These are phyloP conservation scores for Mormyrus hasselquistii DNA, from an alignment of 2,797 vertebrate genomes.

Conservation along the genomic window DNA sequence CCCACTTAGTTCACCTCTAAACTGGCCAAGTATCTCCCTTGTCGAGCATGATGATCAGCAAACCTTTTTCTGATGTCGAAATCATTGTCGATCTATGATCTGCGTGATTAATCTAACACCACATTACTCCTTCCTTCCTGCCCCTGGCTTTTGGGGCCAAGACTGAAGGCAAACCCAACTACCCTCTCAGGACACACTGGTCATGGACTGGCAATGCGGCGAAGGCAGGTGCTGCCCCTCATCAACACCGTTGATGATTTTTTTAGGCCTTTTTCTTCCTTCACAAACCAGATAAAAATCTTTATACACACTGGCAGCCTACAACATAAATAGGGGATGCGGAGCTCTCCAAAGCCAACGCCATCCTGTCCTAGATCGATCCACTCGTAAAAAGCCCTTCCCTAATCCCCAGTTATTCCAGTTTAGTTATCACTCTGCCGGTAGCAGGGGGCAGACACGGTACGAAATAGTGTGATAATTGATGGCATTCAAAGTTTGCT, in stretches of 20 bases:
- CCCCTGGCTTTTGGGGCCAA: background rate
- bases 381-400: background rate
- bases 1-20: background rate
- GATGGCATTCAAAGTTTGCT: slow-evolving; percentile 10
- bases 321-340: background rate
- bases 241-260: background rate
- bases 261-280: background rate
- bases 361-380: background rate
- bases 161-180: background rate
- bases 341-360: background rate
- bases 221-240: background rate
- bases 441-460: background rate
- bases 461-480: background rate
- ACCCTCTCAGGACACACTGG: background rate
- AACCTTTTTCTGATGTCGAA: background rate
- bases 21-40: background rate
- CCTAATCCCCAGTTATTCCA: background rate
- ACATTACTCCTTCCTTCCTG: background rate
- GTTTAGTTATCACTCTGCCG: background rate
- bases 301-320: background rate
- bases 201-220: background rate
- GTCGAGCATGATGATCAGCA: background rate
- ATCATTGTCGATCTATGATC: background rate
- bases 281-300: background rate
- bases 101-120: background rate